Evolutionary conservation across 2,888 invertebrate species (phyloP).

Genomic region (Lepidocyrtoides sp.): DNA sequence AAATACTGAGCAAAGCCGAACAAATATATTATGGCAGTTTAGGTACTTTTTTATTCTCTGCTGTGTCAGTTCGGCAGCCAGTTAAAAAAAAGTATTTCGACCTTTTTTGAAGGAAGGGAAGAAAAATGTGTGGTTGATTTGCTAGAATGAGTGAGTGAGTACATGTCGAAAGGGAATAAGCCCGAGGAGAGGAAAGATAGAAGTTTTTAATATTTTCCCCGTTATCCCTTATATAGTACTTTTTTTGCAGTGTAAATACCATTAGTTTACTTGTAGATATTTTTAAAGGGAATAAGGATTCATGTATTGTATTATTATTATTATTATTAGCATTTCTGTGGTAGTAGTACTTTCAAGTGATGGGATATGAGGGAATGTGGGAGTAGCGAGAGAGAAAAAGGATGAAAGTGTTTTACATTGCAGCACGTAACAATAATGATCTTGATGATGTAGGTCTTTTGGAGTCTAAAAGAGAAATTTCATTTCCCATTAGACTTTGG

Average conservation of each 20-base stretch:
- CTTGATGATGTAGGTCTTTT: slow-evolving; percentile 70
- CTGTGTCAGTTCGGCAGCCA: neutral
- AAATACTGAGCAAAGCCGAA: neutral
- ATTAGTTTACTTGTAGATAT: neutral
- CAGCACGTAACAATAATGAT: slow-evolving; percentile 66
- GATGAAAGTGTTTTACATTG: slow-evolving; percentile 48
- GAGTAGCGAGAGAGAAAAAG: neutral
- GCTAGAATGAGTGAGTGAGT: slow-evolving; percentile 23
- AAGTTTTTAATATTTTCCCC: slow-evolving; percentile 24
- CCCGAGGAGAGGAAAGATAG: slow-evolving; percentile 51
- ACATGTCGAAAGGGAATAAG: slow-evolving; percentile 50
- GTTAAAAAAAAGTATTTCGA: slow-evolving; percentile 4
- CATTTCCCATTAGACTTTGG: slow-evolving; percentile 73
- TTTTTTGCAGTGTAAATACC: neutral
- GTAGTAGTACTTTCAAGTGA: neutral
- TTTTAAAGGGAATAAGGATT: neutral
- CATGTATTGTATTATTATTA: too few relatives aligned
- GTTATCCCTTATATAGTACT: neutral
- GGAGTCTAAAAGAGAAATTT: slow-evolving; percentile 66
- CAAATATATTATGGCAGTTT: neutral
- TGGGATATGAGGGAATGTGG: neutral
- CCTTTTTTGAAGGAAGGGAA: neutral
- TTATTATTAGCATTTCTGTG: slow-evolving; percentile 48
- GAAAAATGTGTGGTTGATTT: slow-evolving; percentile 27
- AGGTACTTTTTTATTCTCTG: neutral